phyloP scores from a whole-genome alignment of 2,797 vertebrate species.

The Sorex maritimensis region DNA sequence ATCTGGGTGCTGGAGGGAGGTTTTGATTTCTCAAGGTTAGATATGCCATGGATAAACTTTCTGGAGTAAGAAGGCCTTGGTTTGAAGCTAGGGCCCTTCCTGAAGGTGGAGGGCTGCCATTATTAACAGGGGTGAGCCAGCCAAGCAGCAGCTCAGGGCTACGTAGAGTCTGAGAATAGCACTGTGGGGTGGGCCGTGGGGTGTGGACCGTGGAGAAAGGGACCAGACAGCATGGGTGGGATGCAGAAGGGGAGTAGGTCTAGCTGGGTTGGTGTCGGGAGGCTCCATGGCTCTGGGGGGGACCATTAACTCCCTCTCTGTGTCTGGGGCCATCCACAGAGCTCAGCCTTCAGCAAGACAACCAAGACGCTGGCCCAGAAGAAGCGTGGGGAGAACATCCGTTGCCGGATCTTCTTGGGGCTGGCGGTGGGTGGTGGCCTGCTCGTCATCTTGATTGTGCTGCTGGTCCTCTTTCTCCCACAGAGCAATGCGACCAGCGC shows the following conservation, averaged over 20 bases:
- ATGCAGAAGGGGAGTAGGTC: background rate
- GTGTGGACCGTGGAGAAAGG: background rate
- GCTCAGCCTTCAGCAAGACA: conserved; percentile 86
- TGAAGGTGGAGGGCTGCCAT: conserved; percentile 17
- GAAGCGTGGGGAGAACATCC: conserved; percentile 72
- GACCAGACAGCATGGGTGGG: background rate
- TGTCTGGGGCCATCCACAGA: conserved; percentile 80
- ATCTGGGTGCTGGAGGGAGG: background rate
- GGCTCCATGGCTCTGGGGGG: background rate
- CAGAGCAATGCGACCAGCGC: background rate
- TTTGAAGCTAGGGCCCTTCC: background rate
- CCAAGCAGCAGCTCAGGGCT: background rate
- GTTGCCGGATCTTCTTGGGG: conserved; percentile 78
- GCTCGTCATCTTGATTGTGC: conserved; percentile 67
- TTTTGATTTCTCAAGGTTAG: conserved; percentile 14
- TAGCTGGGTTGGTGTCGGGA: background rate
- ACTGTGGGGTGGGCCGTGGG: too few relatives aligned
- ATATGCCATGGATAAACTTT: background rate
- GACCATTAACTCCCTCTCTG: conserved; percentile 44
- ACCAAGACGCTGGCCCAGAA: conserved; percentile 67
- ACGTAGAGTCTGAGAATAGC: background rate
- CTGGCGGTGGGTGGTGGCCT: conserved; percentile 49
- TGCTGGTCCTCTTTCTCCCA: conserved; percentile 67
- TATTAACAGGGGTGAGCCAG: conserved; percentile 10
- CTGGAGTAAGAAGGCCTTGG: background rate